Evolutionary conservation across 2,797 vertebrate genomes (phyloP).

Genomic region (Holocentrus rufus): DNA sequence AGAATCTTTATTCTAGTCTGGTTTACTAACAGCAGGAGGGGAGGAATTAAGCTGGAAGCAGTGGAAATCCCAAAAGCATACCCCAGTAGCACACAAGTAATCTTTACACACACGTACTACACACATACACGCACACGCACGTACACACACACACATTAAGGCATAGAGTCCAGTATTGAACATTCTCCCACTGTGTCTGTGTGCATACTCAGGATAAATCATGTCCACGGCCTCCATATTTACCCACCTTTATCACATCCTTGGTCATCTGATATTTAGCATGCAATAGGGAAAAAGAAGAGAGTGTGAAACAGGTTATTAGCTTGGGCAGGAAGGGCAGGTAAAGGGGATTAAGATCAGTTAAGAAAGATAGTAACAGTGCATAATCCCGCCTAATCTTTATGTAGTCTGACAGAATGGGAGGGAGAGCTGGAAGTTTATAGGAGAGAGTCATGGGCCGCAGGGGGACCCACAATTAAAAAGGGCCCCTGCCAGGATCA

Average conservation of each 20-base stretch:
- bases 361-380: background rate
- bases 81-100: conserved; percentile 24
- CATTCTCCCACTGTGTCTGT: conserved; percentile 12
- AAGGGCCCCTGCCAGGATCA: conserved; percentile 43
- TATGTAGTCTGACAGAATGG: background rate
- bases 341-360: background rate
- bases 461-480: conserved; percentile 21
- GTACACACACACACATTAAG: background rate
- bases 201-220: conserved; percentile 2
- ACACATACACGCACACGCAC: conserved; percentile 38
- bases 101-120: background rate
- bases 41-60: conserved; percentile 64
- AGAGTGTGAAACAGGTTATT: conserved; percentile 34
- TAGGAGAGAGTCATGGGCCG: conserved; percentile 5
- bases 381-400: background rate
- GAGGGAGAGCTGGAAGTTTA: background rate
- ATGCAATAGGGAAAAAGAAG: conserved; percentile 79
- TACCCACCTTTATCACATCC: conserved; percentile 97
- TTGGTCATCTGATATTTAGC: conserved; percentile 87
- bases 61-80: conserved; percentile 59
- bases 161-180: conserved; percentile 10
- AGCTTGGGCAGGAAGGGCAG: too few species aligned
- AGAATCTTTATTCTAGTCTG: conserved; percentile 50
- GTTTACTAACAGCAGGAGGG: conserved; percentile 59
- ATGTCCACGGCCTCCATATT: conserved; percentile 23